Conservation (phyloP, 2,888 invertebrate genomes). For the Campoletis raptor region DNA sequence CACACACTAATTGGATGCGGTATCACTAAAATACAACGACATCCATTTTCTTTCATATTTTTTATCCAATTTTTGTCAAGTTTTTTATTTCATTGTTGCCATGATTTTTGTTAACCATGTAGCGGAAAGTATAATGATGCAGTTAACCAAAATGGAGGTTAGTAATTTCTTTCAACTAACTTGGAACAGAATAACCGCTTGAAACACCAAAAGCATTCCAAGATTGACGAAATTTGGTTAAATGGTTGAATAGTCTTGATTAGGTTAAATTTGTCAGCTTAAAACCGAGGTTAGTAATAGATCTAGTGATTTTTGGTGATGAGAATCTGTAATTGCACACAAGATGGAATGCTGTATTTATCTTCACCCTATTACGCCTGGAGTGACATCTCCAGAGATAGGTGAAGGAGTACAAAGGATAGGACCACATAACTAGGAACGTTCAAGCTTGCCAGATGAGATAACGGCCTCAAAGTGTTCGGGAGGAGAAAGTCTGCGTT, state of each 20-base stretch:
- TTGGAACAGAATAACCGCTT: no score
- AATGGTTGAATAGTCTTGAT: neutral
- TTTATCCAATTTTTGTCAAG: no score
- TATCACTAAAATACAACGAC: neutral
- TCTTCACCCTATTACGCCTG: neutral
- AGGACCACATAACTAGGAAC: conserved; percentile 1
- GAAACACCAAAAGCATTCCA: no score
- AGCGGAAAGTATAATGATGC: no score
- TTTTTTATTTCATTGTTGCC: no score
- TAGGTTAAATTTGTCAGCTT: neutral
- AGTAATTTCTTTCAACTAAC: no score
- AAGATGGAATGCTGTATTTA: neutral
- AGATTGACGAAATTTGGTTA: no score
- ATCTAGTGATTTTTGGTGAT: neutral
- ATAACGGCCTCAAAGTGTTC: conserved; percentile 32
- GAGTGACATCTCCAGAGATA: conserved; percentile 27
- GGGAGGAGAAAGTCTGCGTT: neutral
- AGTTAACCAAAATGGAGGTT: no score
- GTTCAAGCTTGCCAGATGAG: conserved; percentile 18
- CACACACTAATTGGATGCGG: neutral
- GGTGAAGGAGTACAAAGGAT: conserved; percentile 14
- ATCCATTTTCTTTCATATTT: neutral
- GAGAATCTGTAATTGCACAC: neutral
- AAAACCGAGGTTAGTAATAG: neutral
- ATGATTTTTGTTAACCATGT: no score